phyloP scores from a whole-genome alignment of 2,113 vertebrate genomes.

The Eudorcas thomsonii region DNA sequence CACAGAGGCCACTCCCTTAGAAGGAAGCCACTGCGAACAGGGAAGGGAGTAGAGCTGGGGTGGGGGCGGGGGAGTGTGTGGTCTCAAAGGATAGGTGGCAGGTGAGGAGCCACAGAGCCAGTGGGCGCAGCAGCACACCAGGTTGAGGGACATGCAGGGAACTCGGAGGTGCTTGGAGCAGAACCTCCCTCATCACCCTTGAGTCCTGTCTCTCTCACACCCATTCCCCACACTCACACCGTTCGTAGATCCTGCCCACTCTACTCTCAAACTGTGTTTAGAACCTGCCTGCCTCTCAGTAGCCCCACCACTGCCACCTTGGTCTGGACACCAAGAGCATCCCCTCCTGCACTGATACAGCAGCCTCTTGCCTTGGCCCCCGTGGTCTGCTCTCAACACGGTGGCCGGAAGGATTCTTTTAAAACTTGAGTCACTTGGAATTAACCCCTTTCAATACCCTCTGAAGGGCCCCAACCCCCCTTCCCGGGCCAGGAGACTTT shows the following conservation, averaged over 20 bases:
- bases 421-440: background rate
- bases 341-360: accelerated
- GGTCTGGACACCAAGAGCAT: background rate
- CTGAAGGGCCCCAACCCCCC: background rate
- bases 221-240: background rate
- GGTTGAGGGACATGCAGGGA: background rate
- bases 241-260: accelerated
- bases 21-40: background rate
- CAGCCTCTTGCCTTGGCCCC: background rate
- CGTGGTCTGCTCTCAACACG: accelerated
- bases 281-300: background rate
- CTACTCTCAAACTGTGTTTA: accelerated
- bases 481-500: background rate
- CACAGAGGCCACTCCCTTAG: background rate
- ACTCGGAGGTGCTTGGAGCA: accelerated
- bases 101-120: background rate
- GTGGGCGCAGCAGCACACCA: background rate
- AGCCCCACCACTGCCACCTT: background rate
- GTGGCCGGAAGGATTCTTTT: background rate
- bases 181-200: accelerated
- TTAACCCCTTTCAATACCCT: background rate
- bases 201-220: background rate
- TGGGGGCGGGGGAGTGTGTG: background rate
- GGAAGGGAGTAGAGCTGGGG: background rate
- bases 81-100: background rate